Conservation (phyloP, 2,797 vertebrate genomes). For the Epinephelus awoara region DNA sequence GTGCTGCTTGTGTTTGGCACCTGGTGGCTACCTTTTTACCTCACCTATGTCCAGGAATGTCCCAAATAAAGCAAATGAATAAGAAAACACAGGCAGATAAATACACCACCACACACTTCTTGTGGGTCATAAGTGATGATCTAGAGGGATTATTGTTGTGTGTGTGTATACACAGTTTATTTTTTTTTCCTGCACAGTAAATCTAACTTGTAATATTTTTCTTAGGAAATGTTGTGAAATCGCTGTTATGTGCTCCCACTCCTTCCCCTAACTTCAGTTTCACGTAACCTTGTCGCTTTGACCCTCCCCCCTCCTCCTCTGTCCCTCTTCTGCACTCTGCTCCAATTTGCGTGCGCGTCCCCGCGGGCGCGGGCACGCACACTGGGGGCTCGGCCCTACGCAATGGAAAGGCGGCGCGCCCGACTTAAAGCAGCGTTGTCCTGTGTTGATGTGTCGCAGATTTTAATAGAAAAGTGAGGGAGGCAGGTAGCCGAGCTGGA, state of each 20-base stretch:
- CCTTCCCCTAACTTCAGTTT: background rate
- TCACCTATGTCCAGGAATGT: no score
- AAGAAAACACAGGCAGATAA: no score
- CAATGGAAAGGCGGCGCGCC: slow-evolving; percentile 80
- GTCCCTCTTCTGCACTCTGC: slow-evolving; percentile 71
- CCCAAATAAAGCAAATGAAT: no score
- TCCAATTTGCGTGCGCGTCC: slow-evolving; percentile 77
- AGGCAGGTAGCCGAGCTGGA: slow-evolving; percentile 53
- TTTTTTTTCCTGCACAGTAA: no score
- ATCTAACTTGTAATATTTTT: background rate
- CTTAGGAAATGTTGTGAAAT: background rate
- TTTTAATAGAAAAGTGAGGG: slow-evolving; percentile 81
- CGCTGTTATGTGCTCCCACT: background rate
- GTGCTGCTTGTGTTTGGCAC: no score
- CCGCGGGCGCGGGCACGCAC: slow-evolving; percentile 57
- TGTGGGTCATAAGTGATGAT: no score
- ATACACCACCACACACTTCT: no score
- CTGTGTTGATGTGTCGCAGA: slow-evolving; percentile 89
- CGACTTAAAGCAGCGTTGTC: slow-evolving; percentile 75
- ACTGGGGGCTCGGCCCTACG: slow-evolving; percentile 81
- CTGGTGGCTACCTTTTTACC: no score
- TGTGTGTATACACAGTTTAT: no score
- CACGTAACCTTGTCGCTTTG: slow-evolving; percentile 54
- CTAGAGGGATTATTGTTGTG: no score
- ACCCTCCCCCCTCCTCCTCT: slow-evolving; percentile 18